These are phyloP conservation scores for Chironomus striatipennis DNA, from an alignment of 1,140 invertebrate species.

Conservation along the genomic window DNA sequence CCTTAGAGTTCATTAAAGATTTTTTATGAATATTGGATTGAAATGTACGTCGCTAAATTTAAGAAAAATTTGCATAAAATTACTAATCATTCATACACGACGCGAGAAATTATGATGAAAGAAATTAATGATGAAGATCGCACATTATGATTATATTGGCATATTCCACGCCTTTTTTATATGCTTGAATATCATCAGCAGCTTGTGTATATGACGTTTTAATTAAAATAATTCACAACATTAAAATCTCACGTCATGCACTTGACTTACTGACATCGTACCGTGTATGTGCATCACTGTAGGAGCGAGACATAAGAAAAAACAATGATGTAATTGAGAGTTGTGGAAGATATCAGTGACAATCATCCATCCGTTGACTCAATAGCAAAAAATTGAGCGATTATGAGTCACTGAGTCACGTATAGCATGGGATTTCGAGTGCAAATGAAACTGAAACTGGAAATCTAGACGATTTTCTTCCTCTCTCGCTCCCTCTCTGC, in stretches of 20 bases:
- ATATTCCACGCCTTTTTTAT: too few species aligned
- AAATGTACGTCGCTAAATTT: too few species aligned
- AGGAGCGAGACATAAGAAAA: background rate
- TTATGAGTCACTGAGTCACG: background rate
- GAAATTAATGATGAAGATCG: too few species aligned
- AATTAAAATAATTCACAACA: background rate
- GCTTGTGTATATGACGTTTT: background rate
- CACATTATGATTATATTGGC: too few species aligned
- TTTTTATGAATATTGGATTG: too few species aligned
- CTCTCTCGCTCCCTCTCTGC: background rate
- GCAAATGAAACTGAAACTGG: background rate
- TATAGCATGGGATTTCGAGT: background rate
- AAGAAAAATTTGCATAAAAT: too few species aligned
- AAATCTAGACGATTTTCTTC: background rate
- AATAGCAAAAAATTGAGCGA: background rate
- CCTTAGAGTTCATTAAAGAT: too few species aligned
- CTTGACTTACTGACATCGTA: background rate
- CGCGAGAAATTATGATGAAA: too few species aligned
- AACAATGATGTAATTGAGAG: background rate
- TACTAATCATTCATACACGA: too few species aligned
- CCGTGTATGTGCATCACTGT: background rate
- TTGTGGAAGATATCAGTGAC: background rate
- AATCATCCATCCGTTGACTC: background rate
- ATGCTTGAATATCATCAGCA: too few species aligned
- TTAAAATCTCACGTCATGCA: background rate